Evolutionary conservation across 2,797 vertebrate species (phyloP).

Genomic region (Amblyopsis hoosieri): DNA sequence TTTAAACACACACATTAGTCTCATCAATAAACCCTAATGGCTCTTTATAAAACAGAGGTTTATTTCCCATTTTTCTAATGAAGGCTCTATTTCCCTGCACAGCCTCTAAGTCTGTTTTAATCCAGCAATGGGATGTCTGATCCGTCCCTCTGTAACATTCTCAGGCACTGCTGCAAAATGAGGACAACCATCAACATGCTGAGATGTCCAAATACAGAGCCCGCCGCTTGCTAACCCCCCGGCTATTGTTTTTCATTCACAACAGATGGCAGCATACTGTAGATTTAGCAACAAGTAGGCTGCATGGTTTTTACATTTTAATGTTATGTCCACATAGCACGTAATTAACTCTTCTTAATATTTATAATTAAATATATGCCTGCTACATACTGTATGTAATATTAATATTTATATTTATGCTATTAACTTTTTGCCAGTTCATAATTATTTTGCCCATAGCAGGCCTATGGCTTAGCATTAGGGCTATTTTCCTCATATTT

Average conservation of each 20-base stretch:
- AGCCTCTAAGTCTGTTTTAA: conserved; percentile 58
- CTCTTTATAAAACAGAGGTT: conserved; percentile 83
- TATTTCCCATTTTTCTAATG: conserved; percentile 73
- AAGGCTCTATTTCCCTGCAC: conserved; percentile 56
- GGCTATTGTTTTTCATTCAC: conserved; percentile 5
- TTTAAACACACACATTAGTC: conserved; percentile 94
- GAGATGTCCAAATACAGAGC: conserved; percentile 46
- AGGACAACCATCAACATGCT: conserved; percentile 50
- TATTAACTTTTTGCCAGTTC: too few species aligned
- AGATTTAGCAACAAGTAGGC: background rate
- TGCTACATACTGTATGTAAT: too few species aligned
- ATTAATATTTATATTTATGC: too few species aligned
- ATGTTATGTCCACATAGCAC: background rate
- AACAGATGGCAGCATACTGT: conserved; percentile 8
- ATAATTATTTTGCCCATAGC: background rate
- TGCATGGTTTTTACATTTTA: background rate
- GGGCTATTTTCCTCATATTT: too few species aligned
- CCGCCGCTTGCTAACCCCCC: conserved; percentile 22
- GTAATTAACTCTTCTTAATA: background rate
- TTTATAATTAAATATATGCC: background rate
- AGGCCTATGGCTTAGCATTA: background rate
- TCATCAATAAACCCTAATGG: conserved; percentile 91
- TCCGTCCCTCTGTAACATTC: conserved; percentile 41
- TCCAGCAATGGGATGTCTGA: conserved; percentile 51
- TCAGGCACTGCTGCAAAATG: conserved; percentile 26